These are phyloP conservation scores for Micrastur ruficollis DNA, from an alignment of 2,797 vertebrate species.

Conservation along the genomic window DNA sequence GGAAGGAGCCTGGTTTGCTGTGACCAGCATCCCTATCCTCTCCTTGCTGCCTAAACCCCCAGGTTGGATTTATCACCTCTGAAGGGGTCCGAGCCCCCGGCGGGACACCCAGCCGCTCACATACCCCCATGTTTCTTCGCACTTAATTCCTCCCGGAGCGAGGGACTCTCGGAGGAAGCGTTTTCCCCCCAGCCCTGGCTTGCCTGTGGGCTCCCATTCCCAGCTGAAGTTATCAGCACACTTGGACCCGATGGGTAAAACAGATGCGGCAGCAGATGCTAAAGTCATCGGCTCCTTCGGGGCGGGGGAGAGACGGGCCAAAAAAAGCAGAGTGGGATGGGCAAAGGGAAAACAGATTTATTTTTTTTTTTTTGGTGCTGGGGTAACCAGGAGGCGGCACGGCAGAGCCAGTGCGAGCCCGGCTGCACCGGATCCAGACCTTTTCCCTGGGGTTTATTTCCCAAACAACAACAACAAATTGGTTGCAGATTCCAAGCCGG, in stretches of 20 bases:
- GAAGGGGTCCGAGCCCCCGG: background rate
- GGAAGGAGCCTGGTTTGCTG: background rate
- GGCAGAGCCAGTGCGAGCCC: background rate
- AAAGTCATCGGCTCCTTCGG: slow-evolving; percentile 57
- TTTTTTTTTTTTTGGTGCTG: background rate
- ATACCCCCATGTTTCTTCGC: background rate
- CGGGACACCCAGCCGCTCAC: background rate
- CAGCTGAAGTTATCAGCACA: slow-evolving; percentile 45
- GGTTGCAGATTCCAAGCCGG: slow-evolving; percentile 47
- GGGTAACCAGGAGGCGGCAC: slow-evolving; percentile 19
- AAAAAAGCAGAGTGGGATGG: slow-evolving; percentile 31
- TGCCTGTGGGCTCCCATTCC: background rate
- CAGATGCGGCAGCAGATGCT: slow-evolving; percentile 72
- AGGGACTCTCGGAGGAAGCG: background rate
- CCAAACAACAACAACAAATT: slow-evolving; percentile 58
- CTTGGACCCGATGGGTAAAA: slow-evolving; percentile 64
- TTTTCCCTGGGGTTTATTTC: slow-evolving; percentile 45
- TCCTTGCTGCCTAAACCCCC: background rate
- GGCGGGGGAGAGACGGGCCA: slow-evolving; percentile 15
- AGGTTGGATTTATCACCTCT: background rate
- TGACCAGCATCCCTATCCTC: background rate
- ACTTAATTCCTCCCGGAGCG: background rate
- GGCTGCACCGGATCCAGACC: slow-evolving; percentile 33
- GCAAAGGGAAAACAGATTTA: slow-evolving; percentile 47
- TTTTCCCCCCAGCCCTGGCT: background rate